A percentile compares a stretch with the other conserved stretches of the same genome.
Evolutionary conservation across 2,888 invertebrate species (phyloP).

Genomic region (Euplagia quadripunctaria): DNA sequence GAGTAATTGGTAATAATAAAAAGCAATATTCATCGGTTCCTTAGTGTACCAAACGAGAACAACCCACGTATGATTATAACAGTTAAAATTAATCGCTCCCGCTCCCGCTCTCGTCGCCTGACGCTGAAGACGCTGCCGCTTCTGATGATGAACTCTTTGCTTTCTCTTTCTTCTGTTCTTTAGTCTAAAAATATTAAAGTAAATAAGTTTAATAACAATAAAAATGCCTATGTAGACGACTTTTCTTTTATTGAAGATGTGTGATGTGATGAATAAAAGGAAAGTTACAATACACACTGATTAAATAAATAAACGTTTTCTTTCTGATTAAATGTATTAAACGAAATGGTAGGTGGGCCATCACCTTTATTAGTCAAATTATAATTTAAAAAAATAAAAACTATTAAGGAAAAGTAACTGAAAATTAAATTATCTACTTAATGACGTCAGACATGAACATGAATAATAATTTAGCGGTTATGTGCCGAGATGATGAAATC

Average conservation of each 20-base stretch:
- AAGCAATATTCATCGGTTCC: background rate
- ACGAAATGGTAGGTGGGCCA: no score
- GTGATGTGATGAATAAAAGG: no score
- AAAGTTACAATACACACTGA: no score
- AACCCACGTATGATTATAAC: background rate
- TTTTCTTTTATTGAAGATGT: no score
- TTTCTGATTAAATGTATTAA: no score
- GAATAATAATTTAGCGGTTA: background rate
- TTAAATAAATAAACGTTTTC: no score
- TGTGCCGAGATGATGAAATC: conserved; percentile 32
- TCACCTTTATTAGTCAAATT: no score
- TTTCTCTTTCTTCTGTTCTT: conserved; percentile 74
- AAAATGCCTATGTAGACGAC: no score
- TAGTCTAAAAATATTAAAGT: conserved; percentile 63
- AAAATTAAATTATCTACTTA: no score
- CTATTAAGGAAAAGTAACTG: no score
- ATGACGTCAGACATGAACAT: no score
- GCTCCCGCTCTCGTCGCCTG: conserved; percentile 71
- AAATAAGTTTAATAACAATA: background rate
- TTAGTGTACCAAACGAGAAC: background rate
- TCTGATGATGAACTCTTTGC: conserved; percentile 79
- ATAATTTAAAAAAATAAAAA: no score
- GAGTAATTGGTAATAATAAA: background rate
- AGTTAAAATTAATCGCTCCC: conserved; percentile 64
- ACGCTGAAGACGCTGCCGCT: conserved; percentile 74